Evolutionary conservation across 1,140 invertebrate species (phyloP).

Genomic region (Saccostrea glomerata): DNA sequence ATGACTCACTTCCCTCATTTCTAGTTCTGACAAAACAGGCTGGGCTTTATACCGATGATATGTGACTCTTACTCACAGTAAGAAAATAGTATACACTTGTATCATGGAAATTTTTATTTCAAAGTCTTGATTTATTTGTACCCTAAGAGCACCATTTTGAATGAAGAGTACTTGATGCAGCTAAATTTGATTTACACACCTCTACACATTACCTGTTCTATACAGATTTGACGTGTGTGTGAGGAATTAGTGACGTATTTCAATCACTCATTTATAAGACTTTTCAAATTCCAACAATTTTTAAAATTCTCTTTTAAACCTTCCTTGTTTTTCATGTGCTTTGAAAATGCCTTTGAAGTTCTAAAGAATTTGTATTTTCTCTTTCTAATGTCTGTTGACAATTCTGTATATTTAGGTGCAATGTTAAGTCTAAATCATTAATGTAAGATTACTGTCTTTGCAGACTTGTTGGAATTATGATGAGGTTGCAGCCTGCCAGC

Average conservation of each 20-base stretch:
- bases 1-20: neutral
- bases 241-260: neutral
- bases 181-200: conserved; percentile 22
- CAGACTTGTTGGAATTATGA: no score
- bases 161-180: neutral
- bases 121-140: neutral
- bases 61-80: neutral
- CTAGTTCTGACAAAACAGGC: neutral
- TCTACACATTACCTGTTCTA: neutral
- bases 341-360: neutral
- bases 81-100: neutral
- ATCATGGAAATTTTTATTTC: neutral
- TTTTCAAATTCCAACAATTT: conserved; percentile 8
- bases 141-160: neutral
- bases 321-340: neutral
- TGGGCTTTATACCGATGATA: neutral
- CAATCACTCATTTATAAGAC: conserved; percentile 20
- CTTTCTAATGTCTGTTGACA: neutral
- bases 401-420: neutral
- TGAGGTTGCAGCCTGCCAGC: no score
- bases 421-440: no score
- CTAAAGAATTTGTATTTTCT: neutral
- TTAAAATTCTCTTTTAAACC: neutral
- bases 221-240: neutral
- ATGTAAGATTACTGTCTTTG: no score